Evolutionary conservation across 2,888 invertebrate species (phyloP), one percentile per base, ranked within the genome.

Genomic region (Horisme vitalbata): DNA sequence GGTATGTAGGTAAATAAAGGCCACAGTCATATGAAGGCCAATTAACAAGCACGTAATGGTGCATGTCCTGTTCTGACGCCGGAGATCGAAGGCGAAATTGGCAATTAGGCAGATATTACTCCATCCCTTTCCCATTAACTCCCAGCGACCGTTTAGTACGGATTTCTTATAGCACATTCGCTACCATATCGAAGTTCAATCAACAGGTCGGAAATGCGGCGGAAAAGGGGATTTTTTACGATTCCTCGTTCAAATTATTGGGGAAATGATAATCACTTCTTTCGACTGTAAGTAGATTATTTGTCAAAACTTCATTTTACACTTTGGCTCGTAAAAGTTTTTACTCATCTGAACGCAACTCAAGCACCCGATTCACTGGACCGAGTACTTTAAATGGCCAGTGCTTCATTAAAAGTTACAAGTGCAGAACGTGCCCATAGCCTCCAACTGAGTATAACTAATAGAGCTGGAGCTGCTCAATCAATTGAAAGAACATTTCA

Each of bases 71-170:
- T 59, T 57, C 60, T 58, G 59, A 65, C 57, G 41, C 81, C 86
- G 85, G 86, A 85, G 79, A 86, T 85, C 76, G 79, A 83, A 79
- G 58, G 61, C 68, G 60, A 79, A 79, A 86, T 87, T 86, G 87
- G 61, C 85, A 80, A 87, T 85, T 83, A 84, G 74, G 61, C 60
- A 69, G 70, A 77, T 68, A 80, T 81, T 75, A 79, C 72, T 63
- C 52, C 51, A 44, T 58, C 64, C 57, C 59, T 49, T 48, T 49
- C 55, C 61, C 53, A 65, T 66, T 71, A 67, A 67, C 56, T 47
- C 18, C 48, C 50, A 36, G 41, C 28, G 11, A 46, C 41, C 52
- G 44, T 48, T 48, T 49, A 31, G 34, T 49, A 49, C 49, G 51
- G 51, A 64, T 62, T 66, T 60, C 55, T 62, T 70, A 54, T 54